Base-by-base conservation (phyloP, 2,888 invertebrate species). In the Calameuta filiformis region DNA sequence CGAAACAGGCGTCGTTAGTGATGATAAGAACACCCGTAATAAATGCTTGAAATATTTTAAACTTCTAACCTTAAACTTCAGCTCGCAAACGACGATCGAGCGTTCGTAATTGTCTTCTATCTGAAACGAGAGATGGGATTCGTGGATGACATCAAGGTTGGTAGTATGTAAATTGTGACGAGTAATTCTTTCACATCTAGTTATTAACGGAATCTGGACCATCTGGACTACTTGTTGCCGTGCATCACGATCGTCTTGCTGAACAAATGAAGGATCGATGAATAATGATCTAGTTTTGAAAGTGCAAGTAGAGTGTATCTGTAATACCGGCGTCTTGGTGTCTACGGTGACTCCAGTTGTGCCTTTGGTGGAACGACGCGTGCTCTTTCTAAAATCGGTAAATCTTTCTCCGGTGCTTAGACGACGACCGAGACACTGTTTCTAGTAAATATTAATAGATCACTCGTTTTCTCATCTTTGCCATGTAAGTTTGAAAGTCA, bases 41-140 rank as follows among this genome's bases (percentile, higher is more conserved):
- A 56, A 56, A 23, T 56, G 23, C 6, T 23, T 15, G 56, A 23
- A 56, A 56, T 56, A 23, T 56, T 56, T 56, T 79, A 74, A 75
- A 80, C 76, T 78, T 79, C 76, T 85, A 85, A 85, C 85, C 85
- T 85, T 85, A 85, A 85, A 84, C 84, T 85, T 85, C 82, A 84
- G 34, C 68, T 73, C 74, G 37, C 31, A 12, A 69, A 69, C 35
- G 12, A 35, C 9, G 56, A 56, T 56, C 6, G 56, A 56, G 56
- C 56, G 9, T 56, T 56, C 6, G 56, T 56, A 23, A 56, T 56
- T 56, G 23, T 56, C 23, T 56, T 23, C 23, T 56, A 23, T 23
- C 1, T 9, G 23, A 23, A 40, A 40, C 23, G 6, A 9, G 9
- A 56, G 23, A 23, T 23, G 23, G 56, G 23, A 56, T 56, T 56